Percentiles rank a stretch among this genome's conserved stretches.
phyloP scores from a whole-genome alignment of 2,888 invertebrate genomes.

The Lasioglossum pauxillum region DNA sequence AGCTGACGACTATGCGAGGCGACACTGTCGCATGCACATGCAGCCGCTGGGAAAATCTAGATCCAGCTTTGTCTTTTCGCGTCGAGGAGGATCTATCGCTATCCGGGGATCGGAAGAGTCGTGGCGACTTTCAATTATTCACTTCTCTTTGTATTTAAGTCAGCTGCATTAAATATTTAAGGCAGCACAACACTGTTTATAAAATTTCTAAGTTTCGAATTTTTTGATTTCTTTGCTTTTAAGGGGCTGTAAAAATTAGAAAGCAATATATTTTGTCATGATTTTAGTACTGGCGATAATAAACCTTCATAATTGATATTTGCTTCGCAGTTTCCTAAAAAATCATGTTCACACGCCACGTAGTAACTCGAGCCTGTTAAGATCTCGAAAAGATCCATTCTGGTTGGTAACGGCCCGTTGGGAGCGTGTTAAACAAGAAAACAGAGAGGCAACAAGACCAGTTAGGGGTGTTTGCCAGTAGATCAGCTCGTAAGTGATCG shows the following conservation, averaged over 20 bases:
- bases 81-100: neutral
- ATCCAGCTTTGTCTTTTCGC: neutral
- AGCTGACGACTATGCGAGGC: neutral
- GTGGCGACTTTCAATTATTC: neutral
- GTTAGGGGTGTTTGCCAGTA: neutral
- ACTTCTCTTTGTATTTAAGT: neutral
- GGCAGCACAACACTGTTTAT: neutral
- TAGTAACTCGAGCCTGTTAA: neutral
- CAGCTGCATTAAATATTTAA: no score
- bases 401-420: neutral
- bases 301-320: neutral
- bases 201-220: no score
- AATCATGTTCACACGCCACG: neutral
- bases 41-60: neutral
- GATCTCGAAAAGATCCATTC: neutral
- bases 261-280: no score
- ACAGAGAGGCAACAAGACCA: neutral
- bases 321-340: neutral
- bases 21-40: neutral
- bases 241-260: no score
- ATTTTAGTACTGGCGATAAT: no score
- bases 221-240: neutral
- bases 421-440: neutral
- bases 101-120: neutral
- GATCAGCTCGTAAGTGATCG: neutral